These are phyloP conservation scores for Ostrea denselamellosa DNA, from an alignment of 1,140 invertebrate species.

Conservation along the genomic window DNA sequence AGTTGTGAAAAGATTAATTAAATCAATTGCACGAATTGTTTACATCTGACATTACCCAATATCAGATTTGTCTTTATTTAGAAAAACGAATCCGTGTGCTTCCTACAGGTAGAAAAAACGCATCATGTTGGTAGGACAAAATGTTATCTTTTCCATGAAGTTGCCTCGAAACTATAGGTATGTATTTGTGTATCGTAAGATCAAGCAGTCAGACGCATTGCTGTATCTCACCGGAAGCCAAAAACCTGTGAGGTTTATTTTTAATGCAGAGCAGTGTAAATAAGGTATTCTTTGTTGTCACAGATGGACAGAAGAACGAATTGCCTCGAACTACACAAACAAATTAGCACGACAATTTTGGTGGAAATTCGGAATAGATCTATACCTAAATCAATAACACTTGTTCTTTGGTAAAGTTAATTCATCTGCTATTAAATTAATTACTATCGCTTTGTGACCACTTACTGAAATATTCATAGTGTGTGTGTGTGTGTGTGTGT, in stretches of 20 bases:
- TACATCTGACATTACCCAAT: neutral
- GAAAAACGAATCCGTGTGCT: neutral
- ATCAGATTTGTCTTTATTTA: constrained; percentile 29
- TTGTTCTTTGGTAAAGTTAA: neutral
- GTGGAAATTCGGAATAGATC: neutral
- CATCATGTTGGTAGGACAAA: neutral
- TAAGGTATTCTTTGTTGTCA: constrained; percentile 22
- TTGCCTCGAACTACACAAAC: constrained; percentile 10
- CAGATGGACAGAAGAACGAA: constrained; percentile 19
- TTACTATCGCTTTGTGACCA: neutral
- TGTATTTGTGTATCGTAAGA: neutral
- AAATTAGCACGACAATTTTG: neutral
- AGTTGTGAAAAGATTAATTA: constrained; percentile 14
- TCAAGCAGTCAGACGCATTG: neutral
- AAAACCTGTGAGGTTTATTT: neutral
- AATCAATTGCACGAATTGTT: constrained; percentile 36
- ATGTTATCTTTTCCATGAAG: neutral
- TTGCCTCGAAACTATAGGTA: constrained; percentile 7
- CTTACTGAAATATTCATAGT: neutral
- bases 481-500: too few species aligned
- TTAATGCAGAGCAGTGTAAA: neutral
- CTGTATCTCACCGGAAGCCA: neutral
- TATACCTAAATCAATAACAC: constrained; percentile 19
- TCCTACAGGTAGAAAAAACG: neutral
- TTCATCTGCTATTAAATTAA: neutral